Conservation (phyloP, 1,140 invertebrate genomes). For the Drosophila carrolli region DNA sequence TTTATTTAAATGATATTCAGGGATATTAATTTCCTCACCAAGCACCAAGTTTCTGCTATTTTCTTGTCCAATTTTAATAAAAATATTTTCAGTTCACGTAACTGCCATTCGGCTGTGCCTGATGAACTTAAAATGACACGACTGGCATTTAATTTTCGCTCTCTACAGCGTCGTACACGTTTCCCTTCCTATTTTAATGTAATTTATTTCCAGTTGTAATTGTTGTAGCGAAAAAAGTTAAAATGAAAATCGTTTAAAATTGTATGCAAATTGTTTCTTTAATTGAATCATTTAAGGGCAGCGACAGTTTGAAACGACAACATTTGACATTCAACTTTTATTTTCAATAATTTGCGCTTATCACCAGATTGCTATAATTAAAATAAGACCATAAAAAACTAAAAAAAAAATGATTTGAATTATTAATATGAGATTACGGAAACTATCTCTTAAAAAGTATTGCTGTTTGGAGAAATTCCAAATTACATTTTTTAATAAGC, state of each 20-base stretch:
- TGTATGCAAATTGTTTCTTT: constrained; percentile 77
- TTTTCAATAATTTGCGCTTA: constrained; percentile 77
- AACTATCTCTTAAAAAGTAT: no score
- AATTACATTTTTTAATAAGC: no score
- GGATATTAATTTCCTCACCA: no score
- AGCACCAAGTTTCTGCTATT: no score
- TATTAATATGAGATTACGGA: constrained; percentile 13
- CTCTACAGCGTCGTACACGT: constrained; percentile 17
- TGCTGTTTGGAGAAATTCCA: no score
- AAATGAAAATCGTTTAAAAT: constrained; percentile 33
- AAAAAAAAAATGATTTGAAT: constrained; percentile 33
- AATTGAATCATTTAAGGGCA: constrained; percentile 74
- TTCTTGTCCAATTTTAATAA: no score
- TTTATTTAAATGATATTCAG: no score
- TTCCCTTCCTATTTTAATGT: constrained; percentile 72
- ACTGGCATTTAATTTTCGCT: constrained; percentile 56
- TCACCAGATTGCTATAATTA: constrained; percentile 61
- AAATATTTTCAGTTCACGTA: constrained; percentile 46
- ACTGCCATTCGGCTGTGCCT: constrained; percentile 20
- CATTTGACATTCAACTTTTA: constrained; percentile 59
- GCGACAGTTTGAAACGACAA: constrained; percentile 28
- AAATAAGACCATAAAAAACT: constrained; percentile 38
- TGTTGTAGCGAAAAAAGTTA: constrained; percentile 38
- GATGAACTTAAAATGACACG: constrained; percentile 79
- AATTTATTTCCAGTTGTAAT: constrained; percentile 79